Evolutionary conservation across 2,888 invertebrate species (phyloP).

Genomic region (Malachius bipustulatus): DNA sequence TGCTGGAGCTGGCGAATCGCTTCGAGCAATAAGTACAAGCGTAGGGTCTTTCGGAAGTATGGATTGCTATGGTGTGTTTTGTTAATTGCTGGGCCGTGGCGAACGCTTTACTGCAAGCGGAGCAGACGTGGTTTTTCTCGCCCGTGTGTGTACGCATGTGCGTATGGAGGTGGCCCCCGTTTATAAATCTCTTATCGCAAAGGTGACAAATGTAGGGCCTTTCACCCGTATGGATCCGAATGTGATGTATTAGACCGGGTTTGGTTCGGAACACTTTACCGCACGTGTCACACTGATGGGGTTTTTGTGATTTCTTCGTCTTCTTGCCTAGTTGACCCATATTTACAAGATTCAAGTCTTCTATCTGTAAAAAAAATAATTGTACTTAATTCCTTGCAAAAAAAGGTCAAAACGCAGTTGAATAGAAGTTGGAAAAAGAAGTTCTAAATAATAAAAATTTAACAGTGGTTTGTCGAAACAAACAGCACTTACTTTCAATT

Average conservation of each 20-base stretch:
- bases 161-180: slow-evolving; percentile 36
- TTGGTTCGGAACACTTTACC: slow-evolving; percentile 35
- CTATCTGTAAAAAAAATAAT: slow-evolving; percentile 3
- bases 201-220: slow-evolving; percentile 36
- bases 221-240: slow-evolving; percentile 36
- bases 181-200: slow-evolving; percentile 36
- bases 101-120: slow-evolving; percentile 35
- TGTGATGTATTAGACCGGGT: slow-evolving; percentile 36
- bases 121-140: slow-evolving; percentile 37
- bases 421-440: no score
- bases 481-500: slow-evolving; percentile 19
- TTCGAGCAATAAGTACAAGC: slow-evolving; percentile 36
- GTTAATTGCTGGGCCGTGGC: slow-evolving; percentile 37
- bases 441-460: slow-evolving; percentile 2
- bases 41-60: slow-evolving; percentile 36
- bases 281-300: slow-evolving; percentile 36
- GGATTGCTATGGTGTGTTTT: slow-evolving; percentile 36
- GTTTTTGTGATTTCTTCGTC: slow-evolving; percentile 26
- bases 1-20: slow-evolving; percentile 36
- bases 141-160: slow-evolving; percentile 38
- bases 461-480: slow-evolving; percentile 1
- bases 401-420: no score
- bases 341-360: slow-evolving; percentile 7
- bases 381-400: not conserved
- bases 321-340: slow-evolving; percentile 8